phyloP scores from a whole-genome alignment of 2,888 invertebrate species.

The Penaeus monodon region DNA sequence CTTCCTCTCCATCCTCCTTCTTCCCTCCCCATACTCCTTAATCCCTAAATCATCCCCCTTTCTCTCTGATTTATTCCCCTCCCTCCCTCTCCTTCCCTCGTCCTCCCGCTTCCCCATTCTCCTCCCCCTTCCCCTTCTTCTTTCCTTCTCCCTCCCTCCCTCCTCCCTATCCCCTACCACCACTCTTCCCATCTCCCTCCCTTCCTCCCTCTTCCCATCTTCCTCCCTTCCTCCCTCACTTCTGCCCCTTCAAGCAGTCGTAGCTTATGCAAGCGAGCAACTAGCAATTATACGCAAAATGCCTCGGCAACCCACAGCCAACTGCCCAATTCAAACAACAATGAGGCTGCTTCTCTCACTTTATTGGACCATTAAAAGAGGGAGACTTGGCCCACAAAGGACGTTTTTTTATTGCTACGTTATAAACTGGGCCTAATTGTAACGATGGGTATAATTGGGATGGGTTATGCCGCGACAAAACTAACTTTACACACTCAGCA shows the following conservation, averaged over 20 bases:
- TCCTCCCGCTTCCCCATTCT: too few relatives aligned
- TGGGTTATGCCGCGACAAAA: slow-evolving; percentile 21
- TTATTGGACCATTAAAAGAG: slow-evolving; percentile 21
- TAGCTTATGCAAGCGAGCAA: slow-evolving; percentile 6
- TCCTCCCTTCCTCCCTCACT: background rate
- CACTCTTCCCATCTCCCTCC: too few relatives aligned
- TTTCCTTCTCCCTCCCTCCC: too few relatives aligned
- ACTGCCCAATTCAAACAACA: slow-evolving; percentile 16
- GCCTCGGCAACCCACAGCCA: slow-evolving; percentile 7
- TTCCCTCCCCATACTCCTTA: too few relatives aligned
- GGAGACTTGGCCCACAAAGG: slow-evolving; percentile 21
- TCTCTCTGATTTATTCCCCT: too few relatives aligned
- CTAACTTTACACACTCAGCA: slow-evolving; percentile 7
- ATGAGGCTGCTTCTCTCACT: slow-evolving; percentile 17
- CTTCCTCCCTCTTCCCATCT: background rate
- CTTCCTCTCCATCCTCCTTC: too few relatives aligned
- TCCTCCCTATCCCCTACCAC: too few relatives aligned
- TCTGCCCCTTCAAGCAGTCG: background rate
- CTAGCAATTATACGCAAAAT: slow-evolving; percentile 17
- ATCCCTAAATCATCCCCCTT: too few relatives aligned
- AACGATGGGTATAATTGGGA: slow-evolving; percentile 20
- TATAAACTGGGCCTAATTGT: slow-evolving; percentile 23
- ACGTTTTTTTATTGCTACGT: slow-evolving; percentile 21
- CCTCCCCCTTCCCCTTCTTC: too few relatives aligned
- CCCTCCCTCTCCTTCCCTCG: too few relatives aligned